Evolutionary conservation across 2,888 invertebrate species (phyloP), one percentile per base, ranked within the genome.

Genomic region (Aethes cnicana): DNA sequence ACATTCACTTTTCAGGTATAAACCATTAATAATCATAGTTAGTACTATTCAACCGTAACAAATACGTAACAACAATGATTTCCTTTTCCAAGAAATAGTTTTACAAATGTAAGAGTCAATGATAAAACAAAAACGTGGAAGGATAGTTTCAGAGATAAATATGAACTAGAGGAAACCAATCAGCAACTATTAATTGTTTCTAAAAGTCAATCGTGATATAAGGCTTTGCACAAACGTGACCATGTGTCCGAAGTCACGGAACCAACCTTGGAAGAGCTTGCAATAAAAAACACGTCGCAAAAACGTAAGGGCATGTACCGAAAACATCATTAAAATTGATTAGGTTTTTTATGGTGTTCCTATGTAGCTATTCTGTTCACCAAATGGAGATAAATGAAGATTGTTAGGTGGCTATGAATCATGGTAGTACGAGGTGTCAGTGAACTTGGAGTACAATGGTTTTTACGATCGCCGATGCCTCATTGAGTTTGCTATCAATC

Each of bases 241-340:
- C 56, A 59, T 63, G 50, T 63, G 64, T 62, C 55, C 54, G 54
- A 57, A 63, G 61, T 66, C 66, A 65, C 63, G 64, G 68, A 63
- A 64, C 61, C 54, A 72, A 63, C 66, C 68, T 72, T 69, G 64
- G 63, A 68, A 56, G 54, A 16, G 18, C 48, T 42, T 48, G 37
- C 47, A 54, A 25, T 46, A 46, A 69, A 72, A 72, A 80, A 74
- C 66, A 53, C 50, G 30, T 57, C 54, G 72, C 74, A 80, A 78
- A 82, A 82, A 81, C 54, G 56, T 70, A 72, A 74, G 73, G 74
- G 78, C 70, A 71, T 62, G 70, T 67, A 66, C 64, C 74, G 68
- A 72, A 75, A 75, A 72, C 74, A 69, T 73, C 69, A 73, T 75
- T 69, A 67, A 68, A 68, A 78, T 77, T 76, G 74, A 80, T 77